Evolutionary conservation across 1,140 invertebrate genomes (phyloP).

Genomic region (Bombus difficillimus): DNA sequence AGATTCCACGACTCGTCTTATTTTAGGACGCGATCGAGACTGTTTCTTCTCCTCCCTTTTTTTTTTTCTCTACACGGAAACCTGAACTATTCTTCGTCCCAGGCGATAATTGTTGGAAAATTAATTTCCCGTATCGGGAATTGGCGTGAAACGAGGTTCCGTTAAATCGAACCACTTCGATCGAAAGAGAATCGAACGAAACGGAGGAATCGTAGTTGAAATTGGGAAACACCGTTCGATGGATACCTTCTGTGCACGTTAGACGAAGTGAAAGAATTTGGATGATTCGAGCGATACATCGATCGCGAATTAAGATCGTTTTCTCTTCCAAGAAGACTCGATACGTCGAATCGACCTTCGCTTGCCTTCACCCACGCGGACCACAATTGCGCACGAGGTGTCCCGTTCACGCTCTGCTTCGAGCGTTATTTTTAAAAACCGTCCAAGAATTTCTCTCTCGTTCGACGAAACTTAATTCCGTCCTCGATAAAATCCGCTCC

Average conservation of each 20-base stretch:
- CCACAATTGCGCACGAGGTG: conserved; percentile 10
- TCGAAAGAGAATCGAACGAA: background rate
- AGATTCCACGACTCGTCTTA: conserved; percentile 56
- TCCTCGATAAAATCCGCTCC: conserved; percentile 6
- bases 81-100: background rate
- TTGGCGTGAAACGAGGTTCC: background rate
- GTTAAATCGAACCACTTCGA: background rate
- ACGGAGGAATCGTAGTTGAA: background rate
- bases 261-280: background rate
- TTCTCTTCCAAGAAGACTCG: background rate
- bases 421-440: conserved; percentile 41
- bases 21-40: conserved; percentile 49
- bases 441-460: background rate
- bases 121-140: conserved; percentile 37
- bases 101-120: conserved; percentile 42
- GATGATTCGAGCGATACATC: background rate
- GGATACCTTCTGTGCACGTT: background rate
- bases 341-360: background rate
- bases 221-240: background rate
- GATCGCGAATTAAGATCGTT: background rate
- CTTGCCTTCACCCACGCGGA: background rate
- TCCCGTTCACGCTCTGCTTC: conserved; percentile 17
- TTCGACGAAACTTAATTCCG: conserved; percentile 20
- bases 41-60: background rate
- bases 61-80: background rate